These are phyloP conservation scores for Nomada goodeniana DNA, from an alignment of 2,888 invertebrate genomes.

Conservation along the genomic window DNA sequence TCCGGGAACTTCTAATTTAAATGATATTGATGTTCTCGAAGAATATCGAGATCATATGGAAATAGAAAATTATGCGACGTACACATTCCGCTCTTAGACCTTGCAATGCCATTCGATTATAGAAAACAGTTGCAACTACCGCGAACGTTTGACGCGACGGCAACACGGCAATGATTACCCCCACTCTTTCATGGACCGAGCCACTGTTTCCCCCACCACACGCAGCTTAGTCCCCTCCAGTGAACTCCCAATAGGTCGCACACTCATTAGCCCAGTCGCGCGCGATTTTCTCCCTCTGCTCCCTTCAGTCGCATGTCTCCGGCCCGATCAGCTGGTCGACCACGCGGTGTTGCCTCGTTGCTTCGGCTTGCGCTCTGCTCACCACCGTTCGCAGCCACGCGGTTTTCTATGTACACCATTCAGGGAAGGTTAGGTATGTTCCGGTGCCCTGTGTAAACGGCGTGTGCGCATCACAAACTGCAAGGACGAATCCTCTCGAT, in stretches of 20 bases:
- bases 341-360: conserved; percentile 80
- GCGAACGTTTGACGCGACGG: conserved; percentile 84
- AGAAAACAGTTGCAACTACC: conserved; percentile 73
- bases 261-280: conserved; percentile 83
- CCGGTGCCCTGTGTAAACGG: conserved; percentile 58
- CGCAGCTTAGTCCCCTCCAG: conserved; percentile 62
- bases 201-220: conserved; percentile 48
- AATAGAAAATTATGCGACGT: conserved; percentile 64
- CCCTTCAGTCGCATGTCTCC: conserved; percentile 87
- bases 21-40: background rate
- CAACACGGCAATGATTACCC: conserved; percentile 85
- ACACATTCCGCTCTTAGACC: conserved; percentile 82
- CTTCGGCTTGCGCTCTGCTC: conserved; percentile 72
- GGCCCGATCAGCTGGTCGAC: conserved; percentile 87
- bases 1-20: background rate
- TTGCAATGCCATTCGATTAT: conserved; percentile 80
- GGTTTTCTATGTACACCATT: conserved; percentile 71
- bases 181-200: conserved; percentile 35
- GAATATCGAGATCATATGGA: background rate
- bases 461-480: conserved; percentile 60
- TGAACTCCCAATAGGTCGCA: conserved; percentile 80
- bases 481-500: conserved; percentile 62
- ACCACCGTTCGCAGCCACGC: conserved; percentile 68
- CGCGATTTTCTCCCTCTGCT: conserved; percentile 81
- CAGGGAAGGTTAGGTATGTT: conserved; percentile 65